Base-by-base conservation (phyloP, 2,888 invertebrate species). In the Lypha dubia region DNA sequence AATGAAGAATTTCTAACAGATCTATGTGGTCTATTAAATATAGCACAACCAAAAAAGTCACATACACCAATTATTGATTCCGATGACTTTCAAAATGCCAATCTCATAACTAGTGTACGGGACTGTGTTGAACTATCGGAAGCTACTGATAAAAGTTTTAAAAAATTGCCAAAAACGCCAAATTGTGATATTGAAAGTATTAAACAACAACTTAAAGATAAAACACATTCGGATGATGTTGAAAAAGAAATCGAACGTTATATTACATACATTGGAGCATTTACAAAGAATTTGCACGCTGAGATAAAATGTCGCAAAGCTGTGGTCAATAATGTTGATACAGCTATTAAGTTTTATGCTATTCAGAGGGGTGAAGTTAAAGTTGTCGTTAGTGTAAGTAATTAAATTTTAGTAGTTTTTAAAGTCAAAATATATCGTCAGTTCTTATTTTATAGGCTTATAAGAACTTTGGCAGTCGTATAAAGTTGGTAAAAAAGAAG, bases 361-460 rank as follows among this genome's bases (percentile, higher is more conserved):
- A 96, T 96, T 20, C 98, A 99, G 91, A 94, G 96, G 83, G 96
- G 97, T 7, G 99, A 99, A 93, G 98, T 98, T 15, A 98, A 98
- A 94, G 96, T 98, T 85, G 98, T 99, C 32, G 97, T 97, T 81
- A 98, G 97, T 94, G 98, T 98, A 93, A 95, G 96, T 95, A 38
- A 62, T 17, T 24, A 38, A 11, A 28, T 15, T 7, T 11, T 63
- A 28, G 28, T 63, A 44, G 15, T 62, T 17, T 70, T 22, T 35
- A 62, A 20, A 6, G 3, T 41, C 17, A 62, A 17, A 44, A 62
- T 17, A 3, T 8, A n/a, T 24, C 11, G 20, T 20, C 17, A 58
- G 3, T 17, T 65, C 17, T 13, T 46, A 9, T 73, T 53, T 24
- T 62, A 22, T 20, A 98, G 98, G 98, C 99, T 1, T 99, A 98